Conservation (phyloP, 1,140 invertebrate genomes). For the Conopomorpha cramerella region DNA sequence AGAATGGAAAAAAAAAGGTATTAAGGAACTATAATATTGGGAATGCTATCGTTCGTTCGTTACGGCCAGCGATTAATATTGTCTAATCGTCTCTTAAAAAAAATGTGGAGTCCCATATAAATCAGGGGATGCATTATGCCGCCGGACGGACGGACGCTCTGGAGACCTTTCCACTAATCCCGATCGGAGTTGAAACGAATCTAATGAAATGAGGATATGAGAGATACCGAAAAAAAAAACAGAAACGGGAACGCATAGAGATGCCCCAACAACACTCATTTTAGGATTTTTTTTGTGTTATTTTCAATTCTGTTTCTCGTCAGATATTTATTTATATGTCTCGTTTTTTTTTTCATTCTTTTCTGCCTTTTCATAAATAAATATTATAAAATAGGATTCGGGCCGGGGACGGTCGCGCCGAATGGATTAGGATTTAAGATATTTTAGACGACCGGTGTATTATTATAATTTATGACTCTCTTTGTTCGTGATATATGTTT, state of each 20-base stretch:
- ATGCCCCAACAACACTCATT: slow-evolving; percentile 49
- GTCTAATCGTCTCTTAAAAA: slow-evolving; percentile 23
- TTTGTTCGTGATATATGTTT: slow-evolving; percentile 51
- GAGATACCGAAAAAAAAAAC: slow-evolving; percentile 27
- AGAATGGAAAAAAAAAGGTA: no score
- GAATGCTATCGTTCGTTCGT: background rate
- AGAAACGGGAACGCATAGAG: slow-evolving; percentile 24
- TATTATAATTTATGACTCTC: slow-evolving; percentile 52
- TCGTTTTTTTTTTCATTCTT: slow-evolving; percentile 24
- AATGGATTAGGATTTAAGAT: slow-evolving; percentile 58
- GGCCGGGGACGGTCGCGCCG: slow-evolving; percentile 44
- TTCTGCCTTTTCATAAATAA: slow-evolving; percentile 51
- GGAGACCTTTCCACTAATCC: slow-evolving; percentile 44
- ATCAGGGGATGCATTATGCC: slow-evolving; percentile 46
- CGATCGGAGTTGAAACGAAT: slow-evolving; percentile 48
- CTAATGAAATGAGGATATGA: slow-evolving; percentile 50
- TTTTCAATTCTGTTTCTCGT: slow-evolving; percentile 33
- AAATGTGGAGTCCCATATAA: slow-evolving; percentile 27
- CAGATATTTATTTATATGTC: slow-evolving; percentile 47
- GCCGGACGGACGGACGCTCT: slow-evolving; percentile 12
- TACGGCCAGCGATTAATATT: slow-evolving; percentile 29
- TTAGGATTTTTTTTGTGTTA: slow-evolving; percentile 46
- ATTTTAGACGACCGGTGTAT: slow-evolving; percentile 47
- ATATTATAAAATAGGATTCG: slow-evolving; percentile 57
- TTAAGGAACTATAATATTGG: background rate